phyloP scores from a whole-genome alignment of 2,888 invertebrate genomes.

The Eupeodes luniger region DNA sequence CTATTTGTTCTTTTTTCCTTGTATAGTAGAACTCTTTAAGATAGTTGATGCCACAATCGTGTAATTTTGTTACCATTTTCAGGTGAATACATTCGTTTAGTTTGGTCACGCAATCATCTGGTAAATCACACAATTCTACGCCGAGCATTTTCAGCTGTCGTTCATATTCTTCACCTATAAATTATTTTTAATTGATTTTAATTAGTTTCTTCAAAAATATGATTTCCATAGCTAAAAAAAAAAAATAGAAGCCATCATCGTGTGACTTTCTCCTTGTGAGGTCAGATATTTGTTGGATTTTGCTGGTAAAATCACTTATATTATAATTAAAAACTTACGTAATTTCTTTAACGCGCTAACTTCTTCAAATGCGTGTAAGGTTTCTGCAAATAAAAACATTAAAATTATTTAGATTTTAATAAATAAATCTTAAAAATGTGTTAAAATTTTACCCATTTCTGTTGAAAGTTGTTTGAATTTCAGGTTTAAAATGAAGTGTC shows the following conservation, averaged over 20 bases:
- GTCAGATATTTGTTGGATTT: background rate
- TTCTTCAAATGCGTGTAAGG: slow-evolving; percentile 78
- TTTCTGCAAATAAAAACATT: slow-evolving; percentile 75
- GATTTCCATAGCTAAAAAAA: no score
- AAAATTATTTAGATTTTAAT: background rate
- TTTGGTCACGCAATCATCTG: slow-evolving; percentile 78
- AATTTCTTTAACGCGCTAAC: slow-evolving; percentile 77
- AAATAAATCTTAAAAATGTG: background rate
- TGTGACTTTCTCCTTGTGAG: background rate
- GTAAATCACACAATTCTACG: slow-evolving; percentile 80
- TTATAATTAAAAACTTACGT: slow-evolving; percentile 60
- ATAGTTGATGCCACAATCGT: slow-evolving; percentile 78
- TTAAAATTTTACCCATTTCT: slow-evolving; percentile 57
- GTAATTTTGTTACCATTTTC: slow-evolving; percentile 79
- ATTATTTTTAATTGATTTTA: background rate
- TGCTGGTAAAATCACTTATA: background rate
- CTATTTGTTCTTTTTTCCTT: slow-evolving; percentile 79
- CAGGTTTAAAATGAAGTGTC: slow-evolving; percentile 60
- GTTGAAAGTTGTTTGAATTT: slow-evolving; percentile 50
- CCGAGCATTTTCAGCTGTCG: slow-evolving; percentile 79
- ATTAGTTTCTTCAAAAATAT: background rate
- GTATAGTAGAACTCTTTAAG: slow-evolving; percentile 80
- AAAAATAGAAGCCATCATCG: background rate
- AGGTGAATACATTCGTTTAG: slow-evolving; percentile 80
- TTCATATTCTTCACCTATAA: slow-evolving; percentile 80